phyloP scores from a whole-genome alignment of 2,113 vertebrate species.

The Hippocampus abdominalis region DNA sequence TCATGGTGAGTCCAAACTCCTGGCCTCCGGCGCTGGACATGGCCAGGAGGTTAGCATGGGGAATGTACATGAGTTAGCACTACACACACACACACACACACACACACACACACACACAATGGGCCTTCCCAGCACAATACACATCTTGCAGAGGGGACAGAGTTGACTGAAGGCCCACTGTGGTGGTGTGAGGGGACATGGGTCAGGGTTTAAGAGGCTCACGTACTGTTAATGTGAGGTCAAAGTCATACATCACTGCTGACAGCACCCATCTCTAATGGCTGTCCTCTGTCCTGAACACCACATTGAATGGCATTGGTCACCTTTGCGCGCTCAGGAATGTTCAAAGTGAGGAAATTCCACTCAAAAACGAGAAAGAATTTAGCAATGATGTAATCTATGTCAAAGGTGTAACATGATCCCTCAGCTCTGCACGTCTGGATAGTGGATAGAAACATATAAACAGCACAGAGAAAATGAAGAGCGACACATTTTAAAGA shows the following conservation, averaged over 20 bases:
- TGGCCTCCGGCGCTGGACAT: conserved; percentile 14
- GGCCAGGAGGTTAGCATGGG: conserved; percentile 19
- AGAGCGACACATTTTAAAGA: neutral
- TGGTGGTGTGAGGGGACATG: conserved; percentile 48
- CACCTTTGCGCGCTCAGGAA: neutral
- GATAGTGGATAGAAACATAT: neutral
- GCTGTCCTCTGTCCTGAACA: conserved; percentile 43
- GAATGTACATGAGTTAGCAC: conserved; percentile 44
- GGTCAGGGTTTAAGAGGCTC: conserved; percentile 71
- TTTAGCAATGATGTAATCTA: neutral
- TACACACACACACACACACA: conserved; percentile 15
- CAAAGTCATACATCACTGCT: conserved; percentile 54
- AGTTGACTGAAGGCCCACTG: conserved; percentile 57
- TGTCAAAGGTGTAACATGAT: neutral
- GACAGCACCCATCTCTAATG: conserved; percentile 56
- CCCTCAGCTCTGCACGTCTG: neutral
- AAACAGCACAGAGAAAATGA: neutral
- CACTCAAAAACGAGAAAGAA: neutral
- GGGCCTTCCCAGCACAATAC: conserved; percentile 30
- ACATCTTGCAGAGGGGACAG: conserved; percentile 50
- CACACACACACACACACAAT: neutral
- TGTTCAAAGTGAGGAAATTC: neutral
- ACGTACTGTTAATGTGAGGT: conserved; percentile 73
- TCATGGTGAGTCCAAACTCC: conserved; percentile 40
- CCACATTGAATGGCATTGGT: neutral